phyloP scores from a whole-genome alignment of 2,797 vertebrate genomes.

The Pipistrellus nathusii region DNA sequence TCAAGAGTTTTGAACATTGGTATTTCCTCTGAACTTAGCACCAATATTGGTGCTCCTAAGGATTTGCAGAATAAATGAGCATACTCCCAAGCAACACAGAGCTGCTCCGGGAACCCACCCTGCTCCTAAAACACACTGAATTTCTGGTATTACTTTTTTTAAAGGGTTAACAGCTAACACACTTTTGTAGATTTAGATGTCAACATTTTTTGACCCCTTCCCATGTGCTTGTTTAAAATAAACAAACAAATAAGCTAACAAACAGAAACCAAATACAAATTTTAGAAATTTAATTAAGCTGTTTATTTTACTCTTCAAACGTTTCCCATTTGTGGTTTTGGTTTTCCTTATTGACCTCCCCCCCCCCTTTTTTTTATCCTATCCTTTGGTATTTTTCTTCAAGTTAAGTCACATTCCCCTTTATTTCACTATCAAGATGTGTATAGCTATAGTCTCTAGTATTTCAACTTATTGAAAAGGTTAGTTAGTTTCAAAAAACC shows the following conservation, averaged over 20 bases:
- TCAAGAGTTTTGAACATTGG: background rate
- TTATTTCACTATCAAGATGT: background rate
- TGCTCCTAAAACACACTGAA: background rate
- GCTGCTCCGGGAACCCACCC: background rate
- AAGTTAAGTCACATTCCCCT: background rate
- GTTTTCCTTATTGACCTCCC: background rate
- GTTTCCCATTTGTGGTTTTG: background rate
- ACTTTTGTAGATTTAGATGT: background rate
- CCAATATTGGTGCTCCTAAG: background rate
- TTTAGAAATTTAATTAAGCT: background rate
- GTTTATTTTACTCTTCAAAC: background rate
- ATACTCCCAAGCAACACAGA: background rate
- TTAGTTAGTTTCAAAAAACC: background rate
- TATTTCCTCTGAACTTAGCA: background rate
- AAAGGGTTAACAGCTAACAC: background rate
- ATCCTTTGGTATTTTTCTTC: conserved; percentile 12
- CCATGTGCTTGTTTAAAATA: background rate
- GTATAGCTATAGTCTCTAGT: background rate
- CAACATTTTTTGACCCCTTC: background rate
- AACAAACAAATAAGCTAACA: background rate
- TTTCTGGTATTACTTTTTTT: background rate
- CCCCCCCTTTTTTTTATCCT: background rate
- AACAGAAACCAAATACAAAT: background rate
- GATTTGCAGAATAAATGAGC: background rate
- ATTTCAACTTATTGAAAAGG: conserved; percentile 7